Conservation (phyloP, 2,888 invertebrate species). For the Drosophila prostipennis region DNA sequence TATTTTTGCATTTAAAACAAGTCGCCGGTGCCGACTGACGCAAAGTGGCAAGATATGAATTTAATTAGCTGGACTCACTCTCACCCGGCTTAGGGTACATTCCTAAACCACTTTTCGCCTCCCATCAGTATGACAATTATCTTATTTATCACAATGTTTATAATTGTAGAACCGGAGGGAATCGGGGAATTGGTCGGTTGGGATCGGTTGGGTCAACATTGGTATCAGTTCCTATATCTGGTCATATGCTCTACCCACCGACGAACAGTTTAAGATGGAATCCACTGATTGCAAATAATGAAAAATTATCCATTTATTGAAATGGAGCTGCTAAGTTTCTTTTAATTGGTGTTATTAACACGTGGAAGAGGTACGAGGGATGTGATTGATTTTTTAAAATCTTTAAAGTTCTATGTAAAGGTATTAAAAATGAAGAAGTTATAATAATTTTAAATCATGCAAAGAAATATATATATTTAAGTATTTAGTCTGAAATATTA, state of each 20-base stretch:
- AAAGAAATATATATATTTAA: no score
- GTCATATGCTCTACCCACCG: conserved; percentile 1
- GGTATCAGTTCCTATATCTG: conserved; percentile 5
- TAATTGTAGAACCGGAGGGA: conserved; percentile 1
- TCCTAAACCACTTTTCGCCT: conserved; percentile 26
- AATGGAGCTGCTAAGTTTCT: conserved; percentile 12
- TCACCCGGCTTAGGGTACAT: conserved; percentile 7
- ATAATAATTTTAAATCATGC: neutral
- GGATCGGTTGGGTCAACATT: neutral
- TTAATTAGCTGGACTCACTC: conserved; percentile 33
- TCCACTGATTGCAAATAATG: conserved; percentile 13
- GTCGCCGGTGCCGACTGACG: conserved; percentile 14
- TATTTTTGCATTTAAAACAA: conserved; percentile 34
- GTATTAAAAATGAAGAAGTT: neutral
- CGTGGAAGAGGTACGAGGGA: neutral
- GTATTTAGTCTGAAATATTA: no score
- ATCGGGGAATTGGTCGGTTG: neutral
- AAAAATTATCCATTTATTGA: conserved; percentile 28
- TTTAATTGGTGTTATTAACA: conserved; percentile 15
- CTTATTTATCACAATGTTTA: conserved; percentile 20
- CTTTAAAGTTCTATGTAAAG: neutral
- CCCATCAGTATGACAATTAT: conserved; percentile 7
- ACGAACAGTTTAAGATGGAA: conserved; percentile 10
- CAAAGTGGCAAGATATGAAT: conserved; percentile 9
- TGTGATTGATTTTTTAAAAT: neutral